Conservation (phyloP, 2,113 vertebrate species). For the Empidonax alnorum region DNA sequence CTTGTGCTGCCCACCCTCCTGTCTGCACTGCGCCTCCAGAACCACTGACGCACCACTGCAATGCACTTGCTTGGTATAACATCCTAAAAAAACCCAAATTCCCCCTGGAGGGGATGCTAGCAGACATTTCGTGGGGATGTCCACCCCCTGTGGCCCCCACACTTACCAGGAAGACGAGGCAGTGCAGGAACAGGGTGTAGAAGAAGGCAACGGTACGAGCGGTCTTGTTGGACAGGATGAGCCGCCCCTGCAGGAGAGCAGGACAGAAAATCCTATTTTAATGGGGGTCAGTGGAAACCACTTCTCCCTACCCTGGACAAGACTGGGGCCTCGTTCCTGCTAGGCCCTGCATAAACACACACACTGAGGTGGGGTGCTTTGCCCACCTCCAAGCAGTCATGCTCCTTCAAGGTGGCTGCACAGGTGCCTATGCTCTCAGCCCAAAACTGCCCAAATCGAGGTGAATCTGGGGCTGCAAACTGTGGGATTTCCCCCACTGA, state of each 20-base stretch:
- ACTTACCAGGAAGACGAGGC: slow-evolving; percentile 88
- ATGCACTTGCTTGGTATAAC: accelerated
- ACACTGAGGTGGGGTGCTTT: neutral
- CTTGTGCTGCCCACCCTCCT: accelerated
- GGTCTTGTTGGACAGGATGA: slow-evolving; percentile 93
- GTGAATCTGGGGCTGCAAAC: neutral
- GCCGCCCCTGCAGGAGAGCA: slow-evolving; percentile 79
- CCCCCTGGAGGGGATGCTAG: neutral
- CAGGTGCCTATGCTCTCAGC: accelerated
- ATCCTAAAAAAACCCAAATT: accelerated
- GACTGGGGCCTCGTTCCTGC: neutral
- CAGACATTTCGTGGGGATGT: accelerated
- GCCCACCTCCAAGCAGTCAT: accelerated
- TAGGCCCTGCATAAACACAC: neutral
- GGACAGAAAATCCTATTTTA: neutral
- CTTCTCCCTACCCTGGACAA: neutral
- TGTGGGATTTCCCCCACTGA: accelerated
- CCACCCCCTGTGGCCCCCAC: accelerated
- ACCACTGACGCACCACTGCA: accelerated
- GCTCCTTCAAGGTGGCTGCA: neutral
- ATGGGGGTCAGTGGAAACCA: neutral
- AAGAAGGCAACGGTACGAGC: slow-evolving; percentile 96
- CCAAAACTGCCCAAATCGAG: neutral
- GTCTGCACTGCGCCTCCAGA: accelerated
- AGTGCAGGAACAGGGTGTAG: slow-evolving; percentile 94